Percentiles rank a stretch among this genome's conserved stretches.
Conservation (phyloP, 2,888 invertebrate genomes). For the Cistogaster globosa region DNA sequence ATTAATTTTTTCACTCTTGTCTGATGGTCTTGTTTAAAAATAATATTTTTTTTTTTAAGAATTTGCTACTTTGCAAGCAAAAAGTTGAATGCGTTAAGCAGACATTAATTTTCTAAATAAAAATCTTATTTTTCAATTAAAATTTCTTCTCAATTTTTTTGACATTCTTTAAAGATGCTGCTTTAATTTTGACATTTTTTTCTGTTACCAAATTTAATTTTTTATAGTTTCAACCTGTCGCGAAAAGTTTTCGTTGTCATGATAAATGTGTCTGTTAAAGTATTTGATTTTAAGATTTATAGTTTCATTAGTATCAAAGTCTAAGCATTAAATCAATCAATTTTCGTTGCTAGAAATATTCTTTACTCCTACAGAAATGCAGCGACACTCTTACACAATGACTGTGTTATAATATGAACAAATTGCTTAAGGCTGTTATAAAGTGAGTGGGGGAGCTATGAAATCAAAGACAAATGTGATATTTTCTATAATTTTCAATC, state of each 20-base stretch:
- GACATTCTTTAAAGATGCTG: background rate
- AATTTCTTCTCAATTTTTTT: background rate
- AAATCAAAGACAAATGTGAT: constrained; percentile 57
- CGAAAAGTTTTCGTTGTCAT: constrained; percentile 57
- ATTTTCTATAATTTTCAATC: constrained; percentile 59
- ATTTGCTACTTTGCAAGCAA: no score
- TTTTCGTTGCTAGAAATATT: constrained; percentile 24
- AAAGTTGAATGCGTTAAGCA: no score
- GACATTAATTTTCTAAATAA: no score
- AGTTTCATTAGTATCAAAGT: constrained; percentile 58
- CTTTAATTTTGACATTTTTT: no score
- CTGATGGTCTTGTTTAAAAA: no score
- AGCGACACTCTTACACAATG: background rate
- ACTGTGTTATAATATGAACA: constrained; percentile 6
- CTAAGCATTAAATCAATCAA: constrained; percentile 62
- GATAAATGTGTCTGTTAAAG: constrained; percentile 57
- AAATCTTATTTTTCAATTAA: background rate
- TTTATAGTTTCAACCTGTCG: constrained; percentile 49
- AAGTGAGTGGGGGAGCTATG: background rate
- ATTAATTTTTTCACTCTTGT: no score
- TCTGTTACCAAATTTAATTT: constrained; percentile 1
- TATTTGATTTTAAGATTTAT: constrained; percentile 66
- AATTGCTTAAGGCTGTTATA: constrained; percentile 29
- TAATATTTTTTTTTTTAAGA: no score
- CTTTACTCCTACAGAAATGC: background rate